Conservation (phyloP, 2,797 vertebrate species). For the Acridotheres tristis region DNA sequence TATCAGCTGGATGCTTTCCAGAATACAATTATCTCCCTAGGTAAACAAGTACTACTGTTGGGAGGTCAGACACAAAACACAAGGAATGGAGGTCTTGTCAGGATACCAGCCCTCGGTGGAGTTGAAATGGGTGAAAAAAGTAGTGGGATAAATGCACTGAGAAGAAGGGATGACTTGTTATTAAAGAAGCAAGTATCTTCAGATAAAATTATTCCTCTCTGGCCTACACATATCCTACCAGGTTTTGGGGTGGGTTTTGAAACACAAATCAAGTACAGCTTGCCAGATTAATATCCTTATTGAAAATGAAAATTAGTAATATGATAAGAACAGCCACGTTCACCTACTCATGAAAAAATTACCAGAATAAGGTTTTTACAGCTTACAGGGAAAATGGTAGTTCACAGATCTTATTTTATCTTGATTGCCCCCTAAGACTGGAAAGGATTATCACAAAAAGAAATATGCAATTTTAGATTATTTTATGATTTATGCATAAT, state of each 20-base stretch:
- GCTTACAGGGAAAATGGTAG: not conserved
- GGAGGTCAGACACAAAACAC: constrained; percentile 1
- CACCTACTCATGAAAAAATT: not conserved
- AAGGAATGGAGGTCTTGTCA: constrained; percentile 29
- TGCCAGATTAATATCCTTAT: not conserved
- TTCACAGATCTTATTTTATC: not conserved
- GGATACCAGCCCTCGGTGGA: constrained; percentile 19
- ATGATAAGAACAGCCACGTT: not conserved
- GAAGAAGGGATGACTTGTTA: not conserved
- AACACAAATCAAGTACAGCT: not conserved
- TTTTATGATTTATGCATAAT: not conserved
- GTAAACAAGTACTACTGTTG: constrained; percentile 52
- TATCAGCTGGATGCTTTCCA: constrained; percentile 53
- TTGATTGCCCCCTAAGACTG: not conserved
- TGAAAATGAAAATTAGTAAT: constrained; percentile 16
- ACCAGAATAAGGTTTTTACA: not conserved
- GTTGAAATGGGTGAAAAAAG: not conserved
- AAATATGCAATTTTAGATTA: not conserved
- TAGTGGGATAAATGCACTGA: not conserved
- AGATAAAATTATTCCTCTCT: not conserved
- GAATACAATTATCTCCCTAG: constrained; percentile 45
- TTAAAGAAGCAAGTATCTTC: not conserved
- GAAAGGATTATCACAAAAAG: not conserved
- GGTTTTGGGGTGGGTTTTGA: not conserved
- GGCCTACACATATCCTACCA: not conserved